Evolutionary conservation across 1,140 invertebrate genomes (phyloP).

Genomic region (Caenorhabditis tropicalis): DNA sequence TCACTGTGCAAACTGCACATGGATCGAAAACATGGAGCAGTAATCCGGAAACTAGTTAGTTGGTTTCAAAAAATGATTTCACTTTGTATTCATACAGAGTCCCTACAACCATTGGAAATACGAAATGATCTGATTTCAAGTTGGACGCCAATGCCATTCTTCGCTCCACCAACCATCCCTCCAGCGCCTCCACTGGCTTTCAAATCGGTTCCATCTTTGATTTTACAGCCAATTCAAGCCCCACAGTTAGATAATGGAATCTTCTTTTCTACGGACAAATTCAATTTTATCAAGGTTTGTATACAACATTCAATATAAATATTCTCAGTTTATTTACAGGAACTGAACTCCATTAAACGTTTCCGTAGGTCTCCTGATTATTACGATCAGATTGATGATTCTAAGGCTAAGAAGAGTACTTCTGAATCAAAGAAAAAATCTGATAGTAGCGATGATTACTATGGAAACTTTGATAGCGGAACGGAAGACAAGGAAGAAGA

Average conservation of each 20-base stretch:
- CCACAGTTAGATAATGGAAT: slow-evolving; percentile 38
- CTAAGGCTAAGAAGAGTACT: not conserved
- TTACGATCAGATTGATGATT: not conserved
- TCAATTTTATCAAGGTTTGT: not conserved
- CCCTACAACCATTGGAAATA: slow-evolving; percentile 18
- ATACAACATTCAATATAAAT: not conserved
- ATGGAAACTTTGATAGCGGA: slow-evolving; percentile 5
- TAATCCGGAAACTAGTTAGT: not conserved
- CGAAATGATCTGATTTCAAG: slow-evolving; percentile 51
- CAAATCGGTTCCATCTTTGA: slow-evolving; percentile 39
- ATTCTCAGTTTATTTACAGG: not conserved
- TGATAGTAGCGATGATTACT: slow-evolving; percentile 1
- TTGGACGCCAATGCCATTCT: slow-evolving; percentile 38
- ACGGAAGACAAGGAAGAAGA: not conserved
- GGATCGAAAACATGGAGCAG: slow-evolving; percentile 53
- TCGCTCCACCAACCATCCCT: slow-evolving; percentile 42
- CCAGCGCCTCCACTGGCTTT: slow-evolving; percentile 47
- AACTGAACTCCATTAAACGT: not conserved
- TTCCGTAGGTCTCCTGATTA: not conserved
- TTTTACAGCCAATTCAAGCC: slow-evolving; percentile 3
- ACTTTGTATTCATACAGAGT: not conserved
- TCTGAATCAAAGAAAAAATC: not conserved
- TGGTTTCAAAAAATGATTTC: not conserved
- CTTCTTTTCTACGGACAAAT: slow-evolving; percentile 41
- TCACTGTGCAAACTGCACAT: slow-evolving; percentile 4